A percentile compares a stretch with the other conserved stretches of the same genome.
phyloP scores from a whole-genome alignment of 1,140 invertebrate genomes.

The Notospermus geniculatus region DNA sequence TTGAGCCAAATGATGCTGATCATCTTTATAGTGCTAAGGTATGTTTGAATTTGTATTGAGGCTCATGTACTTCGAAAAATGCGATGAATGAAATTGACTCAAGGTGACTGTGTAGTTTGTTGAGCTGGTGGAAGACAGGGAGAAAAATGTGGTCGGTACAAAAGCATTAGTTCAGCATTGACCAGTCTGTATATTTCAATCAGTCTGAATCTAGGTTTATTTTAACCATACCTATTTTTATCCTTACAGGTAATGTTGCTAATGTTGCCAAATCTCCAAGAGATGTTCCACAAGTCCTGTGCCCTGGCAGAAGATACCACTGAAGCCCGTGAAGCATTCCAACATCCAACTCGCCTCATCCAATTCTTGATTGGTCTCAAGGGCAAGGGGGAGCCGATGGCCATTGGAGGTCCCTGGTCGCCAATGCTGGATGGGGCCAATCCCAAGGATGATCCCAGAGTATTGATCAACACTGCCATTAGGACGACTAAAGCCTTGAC shows the following conservation, averaged over 20 bases:
- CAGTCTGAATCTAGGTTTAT: too few relatives aligned
- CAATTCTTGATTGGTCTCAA: conserved; percentile 84
- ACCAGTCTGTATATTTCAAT: too few relatives aligned
- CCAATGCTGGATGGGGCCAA: conserved; percentile 87
- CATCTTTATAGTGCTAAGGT: conserved; percentile 92
- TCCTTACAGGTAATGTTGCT: conserved; percentile 81
- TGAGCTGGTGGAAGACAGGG: too few relatives aligned
- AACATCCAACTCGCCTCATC: conserved; percentile 84
- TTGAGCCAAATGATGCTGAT: conserved; percentile 88
- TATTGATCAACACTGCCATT: conserved; percentile 90
- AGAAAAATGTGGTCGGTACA: too few relatives aligned
- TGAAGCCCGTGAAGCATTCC: conserved; percentile 60
- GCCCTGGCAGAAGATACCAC: conserved; percentile 72
- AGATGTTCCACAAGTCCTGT: conserved; percentile 83
- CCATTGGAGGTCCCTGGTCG: conserved; percentile 94
- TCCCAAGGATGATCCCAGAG: conserved; percentile 82
- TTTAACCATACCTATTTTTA: conserved; percentile 18
- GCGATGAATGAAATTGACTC: too few relatives aligned
- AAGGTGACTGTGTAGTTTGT: too few relatives aligned
- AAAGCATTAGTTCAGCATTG: too few relatives aligned
- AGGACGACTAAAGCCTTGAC: conserved; percentile 87
- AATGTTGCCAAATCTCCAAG: conserved; percentile 78
- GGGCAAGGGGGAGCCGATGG: conserved; percentile 91
- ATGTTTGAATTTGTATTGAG: too few relatives aligned
- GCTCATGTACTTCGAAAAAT: too few relatives aligned